Evolutionary conservation across 2,113 vertebrate genomes (phyloP), one percentile per base, ranked within the genome.

Genomic region (Genyomyrus donnyi): DNA sequence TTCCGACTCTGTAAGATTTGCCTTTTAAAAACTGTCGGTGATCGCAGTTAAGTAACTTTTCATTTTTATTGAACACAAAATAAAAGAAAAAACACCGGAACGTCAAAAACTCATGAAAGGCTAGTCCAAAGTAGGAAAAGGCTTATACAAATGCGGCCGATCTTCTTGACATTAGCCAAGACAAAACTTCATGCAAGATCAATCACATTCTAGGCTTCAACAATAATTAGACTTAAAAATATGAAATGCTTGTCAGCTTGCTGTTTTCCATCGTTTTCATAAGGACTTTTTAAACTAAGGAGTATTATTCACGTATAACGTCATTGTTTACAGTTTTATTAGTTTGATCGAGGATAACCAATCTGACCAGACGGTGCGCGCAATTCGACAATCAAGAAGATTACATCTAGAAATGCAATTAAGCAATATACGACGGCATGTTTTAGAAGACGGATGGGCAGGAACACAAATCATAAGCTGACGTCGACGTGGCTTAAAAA

Each of bases 141-240:
- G 15, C 27, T 89, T 58, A 85, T 35, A 89, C 84, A 74, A 19
- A 19, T 46, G 88, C 35, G 49, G 46, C 85, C 85, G 88, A 80
- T 66, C 85, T 74, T 58, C 84, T 88, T 56, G 62, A 90, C 89
- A 88, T 85, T 87, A 58, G 49, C 74, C 62, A 13, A 70, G 10
- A 70, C 39, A 56, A 84, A 85, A 48, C 53, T 86, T 62, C 49
- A 85, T 66, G 46, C 88, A 90, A 88, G 70, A 86, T 88, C 66
- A 88, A 88, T 88, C 52, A 58, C 90, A 86, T 39, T 31, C 45
- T 35, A 52, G 85, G 85, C 87, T 62, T 52, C 86, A 90, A 88
- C 53, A 15, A 31, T 27, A 90, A 90, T 89, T 89, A 89, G 1
- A 89, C 39, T 77, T 80, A 89, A 45, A 88, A 85, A 53, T 84